Evolutionary conservation across 2,797 vertebrate genomes (phyloP).

Genomic region (Cryptoprocta ferox): DNA sequence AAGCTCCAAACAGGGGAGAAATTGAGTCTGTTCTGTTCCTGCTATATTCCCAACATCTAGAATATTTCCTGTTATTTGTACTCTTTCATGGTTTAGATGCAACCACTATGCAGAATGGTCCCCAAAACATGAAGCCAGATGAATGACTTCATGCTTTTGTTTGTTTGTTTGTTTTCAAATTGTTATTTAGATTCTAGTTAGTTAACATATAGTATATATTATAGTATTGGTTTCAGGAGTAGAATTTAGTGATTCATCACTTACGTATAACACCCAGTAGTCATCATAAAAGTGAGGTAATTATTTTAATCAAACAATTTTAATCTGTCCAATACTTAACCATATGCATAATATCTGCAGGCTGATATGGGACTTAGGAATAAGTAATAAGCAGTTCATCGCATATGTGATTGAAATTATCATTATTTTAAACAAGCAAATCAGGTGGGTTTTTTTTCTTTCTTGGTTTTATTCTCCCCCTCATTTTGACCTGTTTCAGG

Average conservation of each 20-base stretch:
- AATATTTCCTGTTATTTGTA: background rate
- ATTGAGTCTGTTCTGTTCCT: background rate
- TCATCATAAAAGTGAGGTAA: background rate
- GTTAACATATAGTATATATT: too few relatives aligned
- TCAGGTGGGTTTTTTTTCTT: background rate
- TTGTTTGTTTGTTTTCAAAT: too few relatives aligned
- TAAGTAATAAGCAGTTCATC: conserved; percentile 28
- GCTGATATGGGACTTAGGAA: background rate
- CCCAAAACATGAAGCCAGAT: background rate
- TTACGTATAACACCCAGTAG: too few relatives aligned
- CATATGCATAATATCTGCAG: background rate
- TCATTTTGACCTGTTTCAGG: background rate
- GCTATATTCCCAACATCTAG: background rate
- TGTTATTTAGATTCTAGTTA: too few relatives aligned
- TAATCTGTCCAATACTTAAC: background rate
- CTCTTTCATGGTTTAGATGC: background rate
- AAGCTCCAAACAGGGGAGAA: background rate
- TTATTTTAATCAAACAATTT: conserved; percentile 24
- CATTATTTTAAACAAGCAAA: background rate
- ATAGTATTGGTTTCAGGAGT: too few relatives aligned
- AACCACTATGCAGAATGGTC: background rate
- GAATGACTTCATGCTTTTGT: background rate
- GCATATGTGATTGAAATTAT: background rate
- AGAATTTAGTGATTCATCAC: too few relatives aligned
- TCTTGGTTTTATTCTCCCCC: background rate